Conservation (phyloP, 2,113 vertebrate genomes). For the Xiphias gladius region DNA sequence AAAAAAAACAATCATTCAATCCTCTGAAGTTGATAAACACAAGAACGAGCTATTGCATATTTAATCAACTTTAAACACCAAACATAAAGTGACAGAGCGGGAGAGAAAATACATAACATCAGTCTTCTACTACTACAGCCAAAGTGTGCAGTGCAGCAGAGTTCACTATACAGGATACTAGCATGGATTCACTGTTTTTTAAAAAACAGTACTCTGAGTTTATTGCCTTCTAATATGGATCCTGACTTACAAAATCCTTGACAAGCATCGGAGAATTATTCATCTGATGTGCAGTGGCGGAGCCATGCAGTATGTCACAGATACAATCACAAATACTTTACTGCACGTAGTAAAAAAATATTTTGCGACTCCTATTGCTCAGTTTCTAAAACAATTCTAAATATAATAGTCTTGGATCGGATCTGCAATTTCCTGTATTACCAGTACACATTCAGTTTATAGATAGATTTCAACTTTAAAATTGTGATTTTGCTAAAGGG, state of each 20-base stretch:
- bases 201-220: background rate
- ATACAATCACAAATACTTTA: constrained; percentile 1
- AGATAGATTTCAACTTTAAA: background rate
- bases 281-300: background rate
- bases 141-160: background rate
- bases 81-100: background rate
- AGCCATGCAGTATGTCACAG: constrained; percentile 22
- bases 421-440: background rate
- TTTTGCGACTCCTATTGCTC: too few relatives aligned
- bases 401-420: background rate
- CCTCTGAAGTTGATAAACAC: constrained; percentile 20
- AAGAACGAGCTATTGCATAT: constrained; percentile 18
- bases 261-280: background rate
- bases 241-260: background rate
- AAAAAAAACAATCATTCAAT: constrained; percentile 30
- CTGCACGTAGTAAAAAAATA: background rate
- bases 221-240: background rate
- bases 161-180: background rate
- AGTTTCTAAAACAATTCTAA: background rate
- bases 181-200: background rate
- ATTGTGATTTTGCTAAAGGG: background rate
- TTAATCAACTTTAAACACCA: constrained; percentile 36
- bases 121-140: background rate
- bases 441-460: background rate
- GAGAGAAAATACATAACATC: background rate